Conservation (phyloP, 2,113 vertebrate genomes). For the Chamaea fasciata region DNA sequence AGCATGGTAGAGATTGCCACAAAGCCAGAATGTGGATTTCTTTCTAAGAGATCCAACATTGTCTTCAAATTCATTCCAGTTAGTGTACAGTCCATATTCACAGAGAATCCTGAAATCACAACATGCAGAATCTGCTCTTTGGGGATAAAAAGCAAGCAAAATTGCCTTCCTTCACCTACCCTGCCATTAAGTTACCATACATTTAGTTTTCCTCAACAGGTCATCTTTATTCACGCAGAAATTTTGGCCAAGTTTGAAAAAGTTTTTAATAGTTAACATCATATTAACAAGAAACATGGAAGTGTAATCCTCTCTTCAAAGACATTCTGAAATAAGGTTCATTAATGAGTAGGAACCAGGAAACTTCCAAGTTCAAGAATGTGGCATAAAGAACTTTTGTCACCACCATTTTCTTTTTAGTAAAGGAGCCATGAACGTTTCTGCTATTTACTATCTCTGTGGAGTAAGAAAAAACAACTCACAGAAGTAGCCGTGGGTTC, state of each 20-base stretch:
- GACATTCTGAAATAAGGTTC: neutral
- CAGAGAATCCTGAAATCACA: neutral
- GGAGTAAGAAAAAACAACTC: neutral
- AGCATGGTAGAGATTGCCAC: neutral
- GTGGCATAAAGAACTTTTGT: neutral
- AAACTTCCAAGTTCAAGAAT: neutral
- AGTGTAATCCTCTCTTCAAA: neutral
- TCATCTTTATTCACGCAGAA: neutral
- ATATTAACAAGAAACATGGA: neutral
- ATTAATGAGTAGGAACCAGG: neutral
- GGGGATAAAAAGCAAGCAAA: neutral
- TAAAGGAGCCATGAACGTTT: neutral
- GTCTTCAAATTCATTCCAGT: neutral
- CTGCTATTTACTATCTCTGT: neutral
- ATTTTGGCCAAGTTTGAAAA: neutral
- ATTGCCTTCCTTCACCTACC: neutral
- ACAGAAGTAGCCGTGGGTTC: neutral
- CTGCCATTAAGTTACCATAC: neutral
- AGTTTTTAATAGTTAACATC: neutral
- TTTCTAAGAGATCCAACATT: neutral
- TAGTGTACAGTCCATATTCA: neutral
- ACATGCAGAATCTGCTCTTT: neutral
- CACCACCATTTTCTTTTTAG: neutral
- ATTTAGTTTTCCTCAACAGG: neutral
- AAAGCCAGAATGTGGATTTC: neutral